phyloP scores from a whole-genome alignment of 2,797 vertebrate species.

The Scleropages formosus region DNA sequence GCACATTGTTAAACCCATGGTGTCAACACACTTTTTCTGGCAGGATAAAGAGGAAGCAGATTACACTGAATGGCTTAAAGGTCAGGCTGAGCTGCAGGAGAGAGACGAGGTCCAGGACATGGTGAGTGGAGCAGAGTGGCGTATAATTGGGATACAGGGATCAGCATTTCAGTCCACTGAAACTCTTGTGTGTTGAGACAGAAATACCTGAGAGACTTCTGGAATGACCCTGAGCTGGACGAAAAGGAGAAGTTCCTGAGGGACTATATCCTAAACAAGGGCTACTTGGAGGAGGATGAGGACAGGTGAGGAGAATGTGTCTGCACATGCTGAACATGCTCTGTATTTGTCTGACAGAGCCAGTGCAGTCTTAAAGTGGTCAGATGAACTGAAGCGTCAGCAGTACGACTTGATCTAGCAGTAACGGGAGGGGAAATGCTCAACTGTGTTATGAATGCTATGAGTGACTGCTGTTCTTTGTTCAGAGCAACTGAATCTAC shows the following conservation, averaged over 20 bases:
- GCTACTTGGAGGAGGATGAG: slow-evolving; percentile 62
- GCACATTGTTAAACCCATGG: background rate
- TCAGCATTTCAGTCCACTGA: background rate
- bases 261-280: slow-evolving; percentile 82
- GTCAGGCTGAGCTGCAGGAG: slow-evolving; percentile 67
- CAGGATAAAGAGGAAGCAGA: slow-evolving; percentile 81
- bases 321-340: background rate
- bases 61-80: slow-evolving; percentile 84
- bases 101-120: slow-evolving; percentile 73
- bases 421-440: background rate
- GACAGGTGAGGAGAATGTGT: slow-evolving; percentile 55
- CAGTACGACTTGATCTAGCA: background rate
- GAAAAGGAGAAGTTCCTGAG: slow-evolving; percentile 83
- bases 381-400: too few relatives aligned
- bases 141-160: background rate
- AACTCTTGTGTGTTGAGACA: slow-evolving; percentile 43
- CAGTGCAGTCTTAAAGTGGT: background rate
- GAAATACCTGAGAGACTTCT: slow-evolving; percentile 80
- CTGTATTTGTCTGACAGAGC: background rate
- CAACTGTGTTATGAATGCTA: background rate
- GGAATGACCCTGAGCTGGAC: slow-evolving; percentile 81
- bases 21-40: background rate
- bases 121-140: slow-evolving; percentile 60
- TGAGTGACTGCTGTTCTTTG: too few relatives aligned
- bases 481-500: too few relatives aligned